Conservation (phyloP, 1,140 invertebrate genomes). For the Delia radicum region DNA sequence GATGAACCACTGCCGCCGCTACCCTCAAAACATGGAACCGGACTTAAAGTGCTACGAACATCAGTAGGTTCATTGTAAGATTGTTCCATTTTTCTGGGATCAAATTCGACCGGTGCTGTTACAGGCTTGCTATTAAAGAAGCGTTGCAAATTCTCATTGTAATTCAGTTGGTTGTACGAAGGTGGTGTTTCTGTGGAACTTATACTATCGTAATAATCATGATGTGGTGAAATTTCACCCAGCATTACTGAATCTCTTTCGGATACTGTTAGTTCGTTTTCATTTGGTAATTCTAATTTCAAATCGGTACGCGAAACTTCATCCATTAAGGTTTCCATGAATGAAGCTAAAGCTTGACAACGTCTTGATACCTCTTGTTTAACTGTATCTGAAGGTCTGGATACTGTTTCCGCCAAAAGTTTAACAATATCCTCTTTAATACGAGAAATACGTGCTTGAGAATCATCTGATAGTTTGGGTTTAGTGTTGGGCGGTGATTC, state of each 20-base stretch:
- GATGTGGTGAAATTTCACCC: slow-evolving; percentile 83
- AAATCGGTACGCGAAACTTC: slow-evolving; percentile 61
- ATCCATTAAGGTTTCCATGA: slow-evolving; percentile 74
- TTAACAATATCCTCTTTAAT: slow-evolving; percentile 70
- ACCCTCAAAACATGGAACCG: slow-evolving; percentile 54
- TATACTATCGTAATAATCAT: slow-evolving; percentile 78
- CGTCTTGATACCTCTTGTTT: slow-evolving; percentile 66
- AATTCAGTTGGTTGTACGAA: slow-evolving; percentile 84
- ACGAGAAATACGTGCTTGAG: slow-evolving; percentile 62
- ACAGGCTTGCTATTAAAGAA: slow-evolving; percentile 82
- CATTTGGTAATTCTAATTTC: slow-evolving; percentile 62
- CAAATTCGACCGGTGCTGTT: slow-evolving; percentile 58
- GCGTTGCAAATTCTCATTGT: slow-evolving; percentile 81
- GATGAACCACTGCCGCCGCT: slow-evolving; percentile 61
- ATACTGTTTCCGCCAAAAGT: slow-evolving; percentile 68
- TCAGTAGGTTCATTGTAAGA: slow-evolving; percentile 39
- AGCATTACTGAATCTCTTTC: slow-evolving; percentile 79
- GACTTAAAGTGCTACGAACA: slow-evolving; percentile 40
- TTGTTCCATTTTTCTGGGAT: slow-evolving; percentile 51
- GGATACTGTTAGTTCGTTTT: slow-evolving; percentile 60
- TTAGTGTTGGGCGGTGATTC: slow-evolving; percentile 57
- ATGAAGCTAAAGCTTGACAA: slow-evolving; percentile 70
- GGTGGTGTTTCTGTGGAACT: slow-evolving; percentile 78
- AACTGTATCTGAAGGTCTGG: slow-evolving; percentile 60
- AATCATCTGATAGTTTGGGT: slow-evolving; percentile 59